These are phyloP conservation scores for Ariolimax columbianus DNA, from an alignment of 2,888 invertebrate genomes.

Conservation along the genomic window DNA sequence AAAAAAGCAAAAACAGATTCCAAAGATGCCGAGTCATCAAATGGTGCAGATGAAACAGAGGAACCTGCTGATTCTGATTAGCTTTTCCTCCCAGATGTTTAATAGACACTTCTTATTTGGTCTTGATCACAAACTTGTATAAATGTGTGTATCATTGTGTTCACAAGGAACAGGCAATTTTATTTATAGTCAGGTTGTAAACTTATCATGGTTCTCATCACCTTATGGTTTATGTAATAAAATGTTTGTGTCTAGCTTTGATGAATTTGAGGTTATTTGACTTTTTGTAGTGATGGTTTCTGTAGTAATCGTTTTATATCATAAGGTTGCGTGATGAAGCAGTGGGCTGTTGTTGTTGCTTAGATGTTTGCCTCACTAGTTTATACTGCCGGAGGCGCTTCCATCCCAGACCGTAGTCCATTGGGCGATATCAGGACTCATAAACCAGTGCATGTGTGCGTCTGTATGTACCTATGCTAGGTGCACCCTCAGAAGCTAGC, in stretches of 20 bases:
- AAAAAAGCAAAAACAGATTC: constrained; percentile 65
- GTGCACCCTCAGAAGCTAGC: too few species aligned
- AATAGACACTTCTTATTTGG: background rate
- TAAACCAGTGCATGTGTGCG: too few species aligned
- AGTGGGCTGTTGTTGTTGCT: too few species aligned
- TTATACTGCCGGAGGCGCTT: too few species aligned
- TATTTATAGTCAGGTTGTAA: constrained; percentile 47
- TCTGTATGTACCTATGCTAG: too few species aligned
- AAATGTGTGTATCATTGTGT: constrained; percentile 20
- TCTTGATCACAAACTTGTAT: constrained; percentile 26
- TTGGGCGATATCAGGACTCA: too few species aligned
- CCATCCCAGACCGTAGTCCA: too few species aligned
- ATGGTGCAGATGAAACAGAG: constrained; percentile 33
- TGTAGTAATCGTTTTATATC: too few species aligned
- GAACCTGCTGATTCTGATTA: constrained; percentile 33
- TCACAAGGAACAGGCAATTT: constrained; percentile 17
- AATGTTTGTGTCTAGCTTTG: constrained; percentile 25
- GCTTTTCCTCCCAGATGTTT: background rate
- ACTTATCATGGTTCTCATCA: constrained; percentile 38
- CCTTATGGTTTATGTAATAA: constrained; percentile 47
- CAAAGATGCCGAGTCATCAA: constrained; percentile 36
- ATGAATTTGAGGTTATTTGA: too few species aligned
- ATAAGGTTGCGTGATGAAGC: too few species aligned
- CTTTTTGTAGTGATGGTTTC: too few species aligned
- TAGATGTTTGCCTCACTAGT: too few species aligned